Evolutionary conservation across 2,888 invertebrate genomes (phyloP).

Genomic region (Archips xylosteana): DNA sequence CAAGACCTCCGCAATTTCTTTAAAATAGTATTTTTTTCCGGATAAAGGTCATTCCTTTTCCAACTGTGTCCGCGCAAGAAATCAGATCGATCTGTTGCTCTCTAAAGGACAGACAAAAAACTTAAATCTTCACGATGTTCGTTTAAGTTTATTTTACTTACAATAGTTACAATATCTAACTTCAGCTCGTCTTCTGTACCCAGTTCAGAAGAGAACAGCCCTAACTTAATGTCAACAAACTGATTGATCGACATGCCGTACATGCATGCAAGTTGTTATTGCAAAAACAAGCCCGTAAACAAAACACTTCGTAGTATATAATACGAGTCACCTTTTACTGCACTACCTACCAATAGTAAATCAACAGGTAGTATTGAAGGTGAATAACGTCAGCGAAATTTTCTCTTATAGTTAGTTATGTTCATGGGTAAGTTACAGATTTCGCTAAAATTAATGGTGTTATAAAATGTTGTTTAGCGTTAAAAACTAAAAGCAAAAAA

Average conservation of each 20-base stretch:
- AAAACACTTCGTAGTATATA: slow-evolving; percentile 1
- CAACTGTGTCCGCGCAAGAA: not conserved
- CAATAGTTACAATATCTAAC: not conserved
- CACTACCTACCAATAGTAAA: no score
- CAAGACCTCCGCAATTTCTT: not conserved
- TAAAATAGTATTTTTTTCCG: not conserved
- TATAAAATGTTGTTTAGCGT: no score
- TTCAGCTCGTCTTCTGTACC: not conserved
- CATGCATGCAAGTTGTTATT: no score
- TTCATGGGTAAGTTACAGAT: no score
- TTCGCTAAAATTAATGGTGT: no score
- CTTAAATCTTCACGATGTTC: not conserved
- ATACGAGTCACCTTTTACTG: no score
- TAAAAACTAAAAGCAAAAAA: no score
- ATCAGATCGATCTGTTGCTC: slow-evolving; percentile 1
- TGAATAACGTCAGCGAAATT: no score
- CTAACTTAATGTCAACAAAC: not conserved
- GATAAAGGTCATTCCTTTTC: not conserved
- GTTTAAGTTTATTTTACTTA: no score
- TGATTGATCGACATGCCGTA: not conserved
- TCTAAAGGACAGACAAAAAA: not conserved
- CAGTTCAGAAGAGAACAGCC: no score
- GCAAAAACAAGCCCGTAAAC: slow-evolving; percentile 1
- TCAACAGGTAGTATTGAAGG: no score
- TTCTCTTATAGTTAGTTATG: no score